These are phyloP conservation scores for Petrocephalus sullivani DNA, from an alignment of 2,797 vertebrate genomes.

Conservation along the genomic window DNA sequence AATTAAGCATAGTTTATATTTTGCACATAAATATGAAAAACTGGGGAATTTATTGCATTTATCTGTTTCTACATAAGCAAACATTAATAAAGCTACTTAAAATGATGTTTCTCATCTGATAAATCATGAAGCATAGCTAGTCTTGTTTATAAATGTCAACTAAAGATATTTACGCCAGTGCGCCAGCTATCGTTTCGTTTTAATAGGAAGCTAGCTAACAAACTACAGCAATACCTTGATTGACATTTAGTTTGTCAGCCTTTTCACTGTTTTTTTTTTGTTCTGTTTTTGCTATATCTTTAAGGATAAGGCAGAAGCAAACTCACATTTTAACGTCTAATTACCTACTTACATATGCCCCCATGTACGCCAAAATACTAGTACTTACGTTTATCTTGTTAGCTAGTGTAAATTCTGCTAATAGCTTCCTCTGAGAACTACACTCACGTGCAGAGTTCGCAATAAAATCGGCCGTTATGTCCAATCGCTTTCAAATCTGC, in stretches of 20 bases:
- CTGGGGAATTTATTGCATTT: background rate
- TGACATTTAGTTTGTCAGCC: slow-evolving; percentile 14
- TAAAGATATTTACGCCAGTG: background rate
- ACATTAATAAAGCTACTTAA: slow-evolving; percentile 3
- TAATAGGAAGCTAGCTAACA: slow-evolving; percentile 12
- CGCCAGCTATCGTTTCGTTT: background rate
- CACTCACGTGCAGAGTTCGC: slow-evolving; percentile 43
- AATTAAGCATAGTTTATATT: background rate
- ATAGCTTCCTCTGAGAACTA: slow-evolving; percentile 38
- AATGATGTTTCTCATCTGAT: background rate
- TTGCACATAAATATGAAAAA: background rate
- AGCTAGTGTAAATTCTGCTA: slow-evolving; percentile 28
- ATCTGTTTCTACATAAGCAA: background rate
- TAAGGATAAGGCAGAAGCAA: background rate
- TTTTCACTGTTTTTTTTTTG: slow-evolving; percentile 9
- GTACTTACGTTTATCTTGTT: slow-evolving; percentile 24
- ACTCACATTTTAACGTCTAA: background rate
- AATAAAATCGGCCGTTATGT: slow-evolving; percentile 25
- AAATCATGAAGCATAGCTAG: background rate
- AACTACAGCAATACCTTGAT: slow-evolving; percentile 13
- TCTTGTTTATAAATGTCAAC: background rate
- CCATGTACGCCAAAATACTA: background rate
- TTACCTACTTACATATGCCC: background rate
- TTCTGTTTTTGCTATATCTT: slow-evolving; percentile 11
- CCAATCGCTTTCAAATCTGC: slow-evolving; percentile 30